Conservation (phyloP, 2,113 vertebrate genomes). For the Thunnus thynnus region DNA sequence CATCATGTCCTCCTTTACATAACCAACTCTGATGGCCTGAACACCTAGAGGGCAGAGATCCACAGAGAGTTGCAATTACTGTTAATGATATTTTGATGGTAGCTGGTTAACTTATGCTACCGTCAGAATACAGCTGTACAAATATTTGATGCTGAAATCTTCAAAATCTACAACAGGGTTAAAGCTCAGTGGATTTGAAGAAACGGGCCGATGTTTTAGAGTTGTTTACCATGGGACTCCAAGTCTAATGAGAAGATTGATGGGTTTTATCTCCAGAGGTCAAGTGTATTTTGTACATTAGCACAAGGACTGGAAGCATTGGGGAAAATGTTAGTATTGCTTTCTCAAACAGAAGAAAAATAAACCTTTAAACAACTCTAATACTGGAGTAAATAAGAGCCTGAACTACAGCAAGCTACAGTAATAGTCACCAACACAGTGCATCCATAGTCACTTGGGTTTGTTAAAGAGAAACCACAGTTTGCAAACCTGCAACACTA, state of each 20-base stretch:
- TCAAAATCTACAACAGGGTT: slow-evolving; percentile 16
- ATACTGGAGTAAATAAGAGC: not conserved
- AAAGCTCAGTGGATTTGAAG: slow-evolving; percentile 30
- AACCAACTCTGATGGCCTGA: slow-evolving; percentile 64
- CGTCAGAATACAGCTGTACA: slow-evolving; percentile 57
- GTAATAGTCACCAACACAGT: no score
- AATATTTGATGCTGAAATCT: slow-evolving; percentile 61
- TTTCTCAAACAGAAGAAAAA: not conserved
- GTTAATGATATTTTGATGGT: slow-evolving; percentile 80
- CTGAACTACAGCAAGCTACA: not conserved
- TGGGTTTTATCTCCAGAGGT: no score
- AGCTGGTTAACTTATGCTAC: slow-evolving; percentile 74
- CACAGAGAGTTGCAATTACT: slow-evolving; percentile 76
- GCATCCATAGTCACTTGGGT: no score
- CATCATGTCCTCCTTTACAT: slow-evolving; percentile 75
- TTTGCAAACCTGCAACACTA: no score
- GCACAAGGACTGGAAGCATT: not conserved
- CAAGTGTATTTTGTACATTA: not conserved
- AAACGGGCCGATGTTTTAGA: slow-evolving; percentile 12
- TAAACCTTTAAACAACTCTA: not conserved
- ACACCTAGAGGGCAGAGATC: slow-evolving; percentile 78
- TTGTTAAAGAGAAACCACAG: no score
- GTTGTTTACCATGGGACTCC: not conserved
- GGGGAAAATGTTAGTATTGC: not conserved
- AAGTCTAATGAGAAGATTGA: not conserved